Base-by-base conservation (phyloP, 2,888 invertebrate genomes). In the Halictus quadricinctus region DNA sequence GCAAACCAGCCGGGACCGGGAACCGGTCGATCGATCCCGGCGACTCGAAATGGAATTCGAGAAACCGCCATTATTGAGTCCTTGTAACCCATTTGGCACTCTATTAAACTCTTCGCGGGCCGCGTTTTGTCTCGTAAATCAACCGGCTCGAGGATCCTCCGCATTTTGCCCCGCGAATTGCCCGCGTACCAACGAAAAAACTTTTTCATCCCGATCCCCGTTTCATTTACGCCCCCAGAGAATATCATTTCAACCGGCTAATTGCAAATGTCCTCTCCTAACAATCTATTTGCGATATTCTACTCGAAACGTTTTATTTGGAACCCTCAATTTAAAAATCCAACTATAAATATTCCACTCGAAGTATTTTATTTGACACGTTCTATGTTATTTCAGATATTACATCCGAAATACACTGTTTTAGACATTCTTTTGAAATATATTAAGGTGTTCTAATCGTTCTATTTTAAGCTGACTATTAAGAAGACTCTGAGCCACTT, bases 11-110 rank as follows among this genome's bases (percentile, higher is more conserved):
- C 18, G 7, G 69, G 41, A 41, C 21, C 21, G 21, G 54, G 21
- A 10, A 54, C 36, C 41, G 69, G 29, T 41, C 69, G 69, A 69
- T 69, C 69, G 41, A 69, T 69, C 54, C 41, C 36, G 5, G 21
- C 8, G 21, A 69, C 21, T 41, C 21, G 21, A 69, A 18, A 69
- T 66, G 66, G 18, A 36, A 66, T 66, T 36, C 66, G 36, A 66
- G 66, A 36, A 66, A 66, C 66, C 66, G 66, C 66, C 66, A 66
- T 66, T 66, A 66, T 36, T 66, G 66, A 66, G 66, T 66, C 66
- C 66, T 66, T 66, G 66, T 66, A 66, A 36, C 66, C 66, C 66
- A 66, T 66, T 66, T 66, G 36, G 66, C 60, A 36, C 66, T 66
- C 66, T 36, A 66, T 66, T 66, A 36, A 66, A 66, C 66, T 66